A percentile compares a stretch with the other conserved stretches of the same genome.
phyloP scores from a whole-genome alignment of 2,797 vertebrate genomes.

The Notolabrus celidotus region DNA sequence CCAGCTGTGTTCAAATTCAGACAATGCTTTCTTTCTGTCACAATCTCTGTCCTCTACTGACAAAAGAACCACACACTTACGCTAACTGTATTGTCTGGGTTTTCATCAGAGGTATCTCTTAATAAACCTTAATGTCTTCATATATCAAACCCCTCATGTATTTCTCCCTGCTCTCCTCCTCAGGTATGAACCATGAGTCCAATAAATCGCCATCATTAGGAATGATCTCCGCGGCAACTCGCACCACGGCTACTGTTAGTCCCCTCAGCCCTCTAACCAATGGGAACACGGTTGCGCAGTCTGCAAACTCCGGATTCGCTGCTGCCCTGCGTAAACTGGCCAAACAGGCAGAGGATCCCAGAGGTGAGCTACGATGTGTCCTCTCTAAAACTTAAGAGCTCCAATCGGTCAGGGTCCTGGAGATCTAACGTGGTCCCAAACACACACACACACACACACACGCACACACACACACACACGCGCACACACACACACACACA shows the following conservation, averaged over 20 bases:
- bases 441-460: conserved; percentile 8
- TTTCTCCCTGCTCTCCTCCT: conserved; percentile 48
- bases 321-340: conserved; percentile 98
- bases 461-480: conserved; percentile 3
- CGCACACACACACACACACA: conserved; percentile 1
- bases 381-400: conserved; percentile 13
- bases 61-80: not conserved
- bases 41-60: not conserved
- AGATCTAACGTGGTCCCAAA: conserved; percentile 1
- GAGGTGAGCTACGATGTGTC: conserved; percentile 86
- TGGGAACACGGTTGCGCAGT: conserved; percentile 92
- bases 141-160: not conserved
- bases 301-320: conserved; percentile 96
- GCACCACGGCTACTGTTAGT: conserved; percentile 97
- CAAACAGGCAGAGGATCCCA: conserved; percentile 97
- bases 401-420: not conserved
- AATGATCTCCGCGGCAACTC: conserved; percentile 96
- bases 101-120: not conserved
- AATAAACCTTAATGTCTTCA: not conserved
- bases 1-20: conserved; percentile 14
- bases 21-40: not conserved
- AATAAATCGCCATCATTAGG: conserved; percentile 96
- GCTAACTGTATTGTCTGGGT: not conserved
- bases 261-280: conserved; percentile 96
- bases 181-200: conserved; percentile 99